A percentile compares a stretch with the other conserved stretches of the same genome.
Evolutionary conservation across 2,113 vertebrate species (phyloP).

Genomic region (Colius striatus): DNA sequence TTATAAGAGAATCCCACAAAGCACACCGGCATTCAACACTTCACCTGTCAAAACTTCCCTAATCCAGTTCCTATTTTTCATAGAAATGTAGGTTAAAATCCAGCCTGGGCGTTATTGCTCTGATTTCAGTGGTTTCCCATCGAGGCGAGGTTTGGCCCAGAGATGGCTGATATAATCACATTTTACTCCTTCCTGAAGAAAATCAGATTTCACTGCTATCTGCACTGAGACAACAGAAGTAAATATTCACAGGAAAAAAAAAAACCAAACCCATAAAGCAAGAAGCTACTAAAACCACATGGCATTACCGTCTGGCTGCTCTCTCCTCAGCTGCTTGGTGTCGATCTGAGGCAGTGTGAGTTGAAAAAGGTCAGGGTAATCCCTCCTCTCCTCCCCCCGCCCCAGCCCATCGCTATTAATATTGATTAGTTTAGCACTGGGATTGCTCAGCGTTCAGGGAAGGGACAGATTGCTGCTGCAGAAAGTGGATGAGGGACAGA

Average conservation of each 20-base stretch:
- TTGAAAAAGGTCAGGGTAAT: conserved; percentile 69
- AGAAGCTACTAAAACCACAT: conserved; percentile 65
- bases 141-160: not conserved
- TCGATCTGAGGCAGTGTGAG: conserved; percentile 65
- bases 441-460: conserved; percentile 42
- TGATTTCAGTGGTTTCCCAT: conserved; percentile 9
- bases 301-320: conserved; percentile 71
- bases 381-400: conserved; percentile 56
- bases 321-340: conserved; percentile 69
- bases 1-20: conserved; percentile 1
- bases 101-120: not conserved
- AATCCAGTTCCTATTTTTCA: not conserved
- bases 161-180: not conserved
- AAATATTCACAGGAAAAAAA: conserved; percentile 41
- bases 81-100: conserved; percentile 21
- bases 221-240: conserved; percentile 25
- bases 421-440: conserved; percentile 68
- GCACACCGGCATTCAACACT: not conserved
- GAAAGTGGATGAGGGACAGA: not conserved
- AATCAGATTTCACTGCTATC: conserved; percentile 27
- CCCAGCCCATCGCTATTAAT: conserved; percentile 64
- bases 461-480: conserved; percentile 41
- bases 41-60: conserved; percentile 39
- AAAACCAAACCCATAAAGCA: not conserved
- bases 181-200: conserved; percentile 28